Percentiles rank a stretch among this genome's conserved stretches.
Conservation (phyloP, 2,888 invertebrate genomes). For the Hemithea aestivaria region DNA sequence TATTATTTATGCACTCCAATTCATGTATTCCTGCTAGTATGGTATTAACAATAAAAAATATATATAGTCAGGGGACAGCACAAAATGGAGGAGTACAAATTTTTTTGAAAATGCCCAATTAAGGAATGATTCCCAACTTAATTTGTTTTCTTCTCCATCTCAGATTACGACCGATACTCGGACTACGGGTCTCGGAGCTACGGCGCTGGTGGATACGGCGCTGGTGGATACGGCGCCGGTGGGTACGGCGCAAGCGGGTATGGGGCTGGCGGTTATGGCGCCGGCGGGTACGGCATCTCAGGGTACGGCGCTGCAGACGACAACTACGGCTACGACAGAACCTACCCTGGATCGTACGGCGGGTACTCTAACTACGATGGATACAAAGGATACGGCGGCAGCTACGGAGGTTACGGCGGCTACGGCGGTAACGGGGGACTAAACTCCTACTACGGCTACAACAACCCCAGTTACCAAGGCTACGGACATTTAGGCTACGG, state of each 20-base stretch:
- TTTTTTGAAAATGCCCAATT: no score
- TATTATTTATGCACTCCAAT: no score
- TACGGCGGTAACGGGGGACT: constrained; percentile 81
- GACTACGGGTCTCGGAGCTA: constrained; percentile 56
- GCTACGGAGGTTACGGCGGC: constrained; percentile 73
- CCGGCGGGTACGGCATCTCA: constrained; percentile 18
- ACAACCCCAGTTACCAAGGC: constrained; percentile 74
- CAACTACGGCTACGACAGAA: constrained; percentile 80
- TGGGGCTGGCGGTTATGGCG: constrained; percentile 15
- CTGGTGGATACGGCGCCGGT: constrained; percentile 23
- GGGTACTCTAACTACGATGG: constrained; percentile 9
- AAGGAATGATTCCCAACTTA: no score
- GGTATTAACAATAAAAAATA: no score
- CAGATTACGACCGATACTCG: constrained; percentile 47
- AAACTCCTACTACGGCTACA: constrained; percentile 79
- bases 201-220: constrained; percentile 17
- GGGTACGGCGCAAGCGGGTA: constrained; percentile 16
- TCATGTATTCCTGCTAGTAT: no score
- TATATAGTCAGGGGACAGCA: no score
- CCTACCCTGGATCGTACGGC: constrained; percentile 28
- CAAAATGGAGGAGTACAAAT: no score
- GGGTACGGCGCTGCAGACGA: constrained; percentile 42
- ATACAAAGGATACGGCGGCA: constrained; percentile 9
- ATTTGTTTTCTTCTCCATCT: constrained; percentile 20
- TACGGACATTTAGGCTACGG: constrained; percentile 80